Evolutionary conservation across 2,888 invertebrate genomes (phyloP).

Genomic region (Amphipoea oculea): DNA sequence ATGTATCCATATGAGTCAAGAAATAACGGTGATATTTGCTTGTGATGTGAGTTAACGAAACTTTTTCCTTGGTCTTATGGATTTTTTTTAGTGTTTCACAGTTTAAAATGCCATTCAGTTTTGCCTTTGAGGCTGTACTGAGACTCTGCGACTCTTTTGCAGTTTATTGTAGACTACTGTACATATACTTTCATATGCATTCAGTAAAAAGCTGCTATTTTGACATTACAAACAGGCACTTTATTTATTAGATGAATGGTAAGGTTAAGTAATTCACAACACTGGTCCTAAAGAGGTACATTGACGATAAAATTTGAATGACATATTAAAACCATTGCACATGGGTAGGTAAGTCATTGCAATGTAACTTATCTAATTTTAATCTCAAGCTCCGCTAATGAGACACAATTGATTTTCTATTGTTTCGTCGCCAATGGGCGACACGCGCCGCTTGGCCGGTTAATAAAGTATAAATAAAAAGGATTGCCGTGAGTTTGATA

Average conservation of each 20-base stretch:
- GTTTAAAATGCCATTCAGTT: background rate
- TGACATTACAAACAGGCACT: no score
- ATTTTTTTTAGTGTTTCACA: conserved; percentile 14
- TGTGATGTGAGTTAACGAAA: background rate
- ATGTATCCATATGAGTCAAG: conserved; percentile 1
- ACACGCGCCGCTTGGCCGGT: no score
- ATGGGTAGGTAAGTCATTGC: background rate
- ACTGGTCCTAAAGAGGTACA: background rate
- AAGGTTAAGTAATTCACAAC: background rate
- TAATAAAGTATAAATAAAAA: background rate
- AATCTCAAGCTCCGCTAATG: no score
- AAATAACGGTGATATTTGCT: conserved; percentile 17
- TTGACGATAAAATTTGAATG: no score
- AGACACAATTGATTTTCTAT: no score
- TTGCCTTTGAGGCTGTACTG: background rate
- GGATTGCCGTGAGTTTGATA: background rate
- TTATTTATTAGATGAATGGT: background rate
- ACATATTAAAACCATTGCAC: background rate
- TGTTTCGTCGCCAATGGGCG: no score
- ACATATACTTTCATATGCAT: no score
- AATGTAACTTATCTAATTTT: no score
- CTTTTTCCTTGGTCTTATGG: conserved; percentile 15
- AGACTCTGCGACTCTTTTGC: background rate
- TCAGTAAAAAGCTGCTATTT: no score
- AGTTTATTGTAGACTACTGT: background rate